Conservation (phyloP, 1,140 invertebrate species). For the Dreissena rostriformis region DNA sequence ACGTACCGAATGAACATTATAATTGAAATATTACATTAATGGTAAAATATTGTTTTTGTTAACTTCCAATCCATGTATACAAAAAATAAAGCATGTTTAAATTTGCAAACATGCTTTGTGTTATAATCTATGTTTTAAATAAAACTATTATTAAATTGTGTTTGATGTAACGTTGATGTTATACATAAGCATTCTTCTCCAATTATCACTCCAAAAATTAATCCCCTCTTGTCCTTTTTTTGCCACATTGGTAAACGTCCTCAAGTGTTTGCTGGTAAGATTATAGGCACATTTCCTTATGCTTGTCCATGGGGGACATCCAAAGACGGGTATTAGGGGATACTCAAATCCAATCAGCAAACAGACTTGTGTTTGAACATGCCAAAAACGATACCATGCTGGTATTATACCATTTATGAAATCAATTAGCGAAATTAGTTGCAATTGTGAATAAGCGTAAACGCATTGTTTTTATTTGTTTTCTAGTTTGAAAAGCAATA, state of each 20-base stretch:
- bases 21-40: too few relatives aligned
- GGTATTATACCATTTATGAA: conserved; percentile 1
- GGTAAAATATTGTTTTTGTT: too few relatives aligned
- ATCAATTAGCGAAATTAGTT: conserved; percentile 32
- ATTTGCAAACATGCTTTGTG: too few relatives aligned
- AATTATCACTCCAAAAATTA: too few relatives aligned
- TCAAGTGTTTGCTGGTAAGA: conserved; percentile 31
- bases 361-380: conserved; percentile 26
- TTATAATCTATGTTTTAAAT: too few relatives aligned
- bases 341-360: conserved; percentile 24
- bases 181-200: too few relatives aligned
- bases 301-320: neutral
- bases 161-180: too few relatives aligned
- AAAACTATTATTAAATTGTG: too few relatives aligned
- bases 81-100: too few relatives aligned
- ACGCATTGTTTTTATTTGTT: neutral
- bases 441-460: conserved; percentile 23
- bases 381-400: neutral
- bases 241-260: neutral
- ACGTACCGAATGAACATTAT: too few relatives aligned
- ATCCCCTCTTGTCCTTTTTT: too few relatives aligned
- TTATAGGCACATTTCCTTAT: conserved; percentile 18
- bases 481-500: neutral
- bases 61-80: too few relatives aligned
- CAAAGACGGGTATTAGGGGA: neutral